These are phyloP conservation scores for Lepidostoma basale DNA, from an alignment of 1,140 invertebrate genomes.

Conservation along the genomic window DNA sequence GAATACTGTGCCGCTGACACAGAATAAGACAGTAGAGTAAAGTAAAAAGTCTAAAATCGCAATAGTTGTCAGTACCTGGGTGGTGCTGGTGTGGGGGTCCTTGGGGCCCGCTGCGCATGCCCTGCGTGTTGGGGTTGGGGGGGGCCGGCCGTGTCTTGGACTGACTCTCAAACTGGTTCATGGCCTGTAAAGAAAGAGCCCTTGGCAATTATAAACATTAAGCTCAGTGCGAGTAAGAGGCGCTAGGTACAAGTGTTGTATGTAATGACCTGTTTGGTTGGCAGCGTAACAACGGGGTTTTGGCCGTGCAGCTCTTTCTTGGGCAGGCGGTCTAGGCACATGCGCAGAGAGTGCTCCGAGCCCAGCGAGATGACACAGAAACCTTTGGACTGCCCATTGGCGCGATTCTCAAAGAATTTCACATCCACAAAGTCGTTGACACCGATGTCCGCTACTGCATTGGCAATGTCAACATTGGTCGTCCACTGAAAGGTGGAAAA, in stretches of 20 bases:
- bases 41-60: no score
- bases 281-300: slow-evolving; percentile 90
- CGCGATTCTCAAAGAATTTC: slow-evolving; percentile 99
- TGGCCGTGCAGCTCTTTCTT: slow-evolving; percentile 97
- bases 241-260: no score
- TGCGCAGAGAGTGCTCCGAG: slow-evolving; percentile 88
- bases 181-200: slow-evolving; percentile 56
- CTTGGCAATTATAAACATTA: no score
- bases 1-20: no score
- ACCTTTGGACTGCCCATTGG: slow-evolving; percentile 99
- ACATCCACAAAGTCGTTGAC: slow-evolving; percentile 95
- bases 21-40: no score
- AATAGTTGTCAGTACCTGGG: no score
- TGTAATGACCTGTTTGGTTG: slow-evolving; percentile 92
- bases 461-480: slow-evolving; percentile 93
- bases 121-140: slow-evolving; percentile 69
- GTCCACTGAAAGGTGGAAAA: slow-evolving; percentile 80
- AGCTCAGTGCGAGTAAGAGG: no score
- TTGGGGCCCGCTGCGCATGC: slow-evolving; percentile 58
- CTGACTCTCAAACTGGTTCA: slow-evolving; percentile 85
- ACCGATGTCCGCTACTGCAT: slow-evolving; percentile 84
- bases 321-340: slow-evolving; percentile 89
- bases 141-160: slow-evolving; percentile 85
- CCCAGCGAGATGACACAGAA: slow-evolving; percentile 92
- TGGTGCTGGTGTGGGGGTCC: slow-evolving; percentile 53